Evolutionary conservation across 1,140 invertebrate species (phyloP), one percentile per base, ranked within the genome.

Genomic region (Augochlora pura): DNA sequence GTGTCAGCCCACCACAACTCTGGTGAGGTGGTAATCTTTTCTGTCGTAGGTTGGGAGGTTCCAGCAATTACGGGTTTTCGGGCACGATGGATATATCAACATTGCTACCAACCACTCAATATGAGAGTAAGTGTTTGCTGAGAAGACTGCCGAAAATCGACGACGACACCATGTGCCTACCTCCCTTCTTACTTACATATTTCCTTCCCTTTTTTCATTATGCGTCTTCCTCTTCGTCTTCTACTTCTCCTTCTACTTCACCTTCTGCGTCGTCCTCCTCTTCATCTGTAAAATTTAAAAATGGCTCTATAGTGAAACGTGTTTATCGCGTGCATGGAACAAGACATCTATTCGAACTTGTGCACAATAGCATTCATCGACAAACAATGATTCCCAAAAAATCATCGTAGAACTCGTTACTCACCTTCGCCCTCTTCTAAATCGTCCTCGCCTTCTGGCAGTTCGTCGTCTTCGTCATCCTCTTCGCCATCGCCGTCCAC

Each of bases 401-500:
- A 49, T 62, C 14, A 39, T 60, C 1, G 16, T 54, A 63, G n/a
- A 75, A 71, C 59, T 52, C 9, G n/a, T 67, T 39, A 57, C 46
- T 64, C 38, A 94, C 94, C 94, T 92, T 95, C 94, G 77, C 94
- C 95, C 87, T 96, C 95, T 87, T 96, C 93, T 88, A 96, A 94
- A 84, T 96, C 95, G 57, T 96, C 95, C 81, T 96, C 95, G 68
- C 94, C 95, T 88, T 96, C 95, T 27, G 93, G 94, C 83, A 95
- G 91, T 83, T 95, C 95, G 38, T 95, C 95, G 27, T 95, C 95
- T 32, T 95, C 95, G 27, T 95, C 95, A 10, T 96, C 95, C 25
- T 95, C 96, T 71, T 95, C 94, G 2, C 93, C 95, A 21, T 93
- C 93, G 7, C 90, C 92, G 12, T 93, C 93, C 21, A 91, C 90